These are phyloP conservation scores for Ligdia adustata DNA, from an alignment of 2,888 invertebrate genomes.

Conservation along the genomic window DNA sequence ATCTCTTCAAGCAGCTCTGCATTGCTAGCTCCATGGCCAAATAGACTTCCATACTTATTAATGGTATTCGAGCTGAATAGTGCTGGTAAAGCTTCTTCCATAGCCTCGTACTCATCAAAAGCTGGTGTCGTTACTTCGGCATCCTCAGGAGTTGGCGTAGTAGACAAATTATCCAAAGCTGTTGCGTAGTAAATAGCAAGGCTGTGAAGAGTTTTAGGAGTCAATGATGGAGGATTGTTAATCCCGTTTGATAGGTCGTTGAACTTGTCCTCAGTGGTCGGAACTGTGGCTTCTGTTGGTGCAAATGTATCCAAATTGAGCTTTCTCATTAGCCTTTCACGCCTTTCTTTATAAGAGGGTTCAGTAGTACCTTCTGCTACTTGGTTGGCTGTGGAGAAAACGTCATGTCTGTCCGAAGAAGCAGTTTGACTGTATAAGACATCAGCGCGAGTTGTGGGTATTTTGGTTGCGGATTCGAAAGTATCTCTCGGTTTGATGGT, in stretches of 20 bases:
- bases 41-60: slow-evolving; percentile 84
- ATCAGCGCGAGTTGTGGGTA: slow-evolving; percentile 62
- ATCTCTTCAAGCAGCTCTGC: slow-evolving; percentile 69
- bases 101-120: slow-evolving; percentile 65
- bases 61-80: slow-evolving; percentile 87
- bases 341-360: slow-evolving; percentile 85
- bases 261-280: slow-evolving; percentile 73
- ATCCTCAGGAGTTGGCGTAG: slow-evolving; percentile 65
- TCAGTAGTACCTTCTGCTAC: slow-evolving; percentile 58
- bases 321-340: slow-evolving; percentile 88
- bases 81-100: slow-evolving; percentile 81
- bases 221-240: slow-evolving; percentile 89
- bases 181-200: slow-evolving; percentile 92
- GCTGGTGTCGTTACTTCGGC: slow-evolving; percentile 58
- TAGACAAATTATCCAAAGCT: slow-evolving; percentile 84
- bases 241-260: slow-evolving; percentile 71
- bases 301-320: slow-evolving; percentile 82
- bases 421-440: slow-evolving; percentile 50
- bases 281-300: slow-evolving; percentile 69
- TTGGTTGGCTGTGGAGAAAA: slow-evolving; percentile 52
- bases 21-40: slow-evolving; percentile 61
- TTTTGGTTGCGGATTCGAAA: slow-evolving; percentile 73
- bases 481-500: slow-evolving; percentile 31
- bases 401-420: slow-evolving; percentile 57
- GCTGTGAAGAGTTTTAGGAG: slow-evolving; percentile 90